Percentiles rank a stretch among this genome's conserved stretches.
Evolutionary conservation across 2,888 invertebrate species (phyloP).

Genomic region (Dryobotodes eremita): DNA sequence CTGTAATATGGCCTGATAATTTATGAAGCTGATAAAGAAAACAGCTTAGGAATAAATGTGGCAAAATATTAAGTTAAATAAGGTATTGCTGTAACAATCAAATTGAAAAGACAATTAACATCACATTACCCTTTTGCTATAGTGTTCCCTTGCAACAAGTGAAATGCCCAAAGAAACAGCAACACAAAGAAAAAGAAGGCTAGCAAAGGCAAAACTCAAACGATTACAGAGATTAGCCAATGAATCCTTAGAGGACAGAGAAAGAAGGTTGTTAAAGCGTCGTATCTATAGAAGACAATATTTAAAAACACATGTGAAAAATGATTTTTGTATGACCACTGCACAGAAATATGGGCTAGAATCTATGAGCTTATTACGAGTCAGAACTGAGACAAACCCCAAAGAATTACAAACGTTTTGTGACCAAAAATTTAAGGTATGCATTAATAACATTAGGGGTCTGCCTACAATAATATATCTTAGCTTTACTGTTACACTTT

Average conservation of each 20-base stretch:
- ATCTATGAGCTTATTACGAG: conserved; percentile 25
- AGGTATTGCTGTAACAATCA: background rate
- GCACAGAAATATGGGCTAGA: conserved; percentile 4
- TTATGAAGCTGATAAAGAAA: conserved; percentile 6
- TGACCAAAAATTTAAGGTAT: conserved; percentile 34
- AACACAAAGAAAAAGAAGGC: conserved; percentile 50
- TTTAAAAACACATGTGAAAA: background rate
- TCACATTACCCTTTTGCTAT: background rate
- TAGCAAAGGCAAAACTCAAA: conserved; percentile 38
- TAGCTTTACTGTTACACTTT: background rate
- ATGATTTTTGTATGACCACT: background rate
- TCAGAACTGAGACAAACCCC: conserved; percentile 6
- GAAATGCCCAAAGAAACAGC: conserved; percentile 45
- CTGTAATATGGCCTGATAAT: background rate
- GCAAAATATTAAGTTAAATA: background rate
- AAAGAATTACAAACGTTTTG: background rate
- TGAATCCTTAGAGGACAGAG: conserved; percentile 43
- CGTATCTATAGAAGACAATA: conserved; percentile 3
- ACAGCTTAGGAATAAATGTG: background rate
- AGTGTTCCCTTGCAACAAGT: background rate
- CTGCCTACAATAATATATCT: background rate
- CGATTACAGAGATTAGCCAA: conserved; percentile 15
- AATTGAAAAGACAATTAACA: background rate
- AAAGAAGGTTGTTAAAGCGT: conserved; percentile 12
- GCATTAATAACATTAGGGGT: background rate